A percentile compares a stretch with the other conserved stretches of the same genome.
Evolutionary conservation across 2,797 vertebrate species (phyloP).

Genomic region (Darevskia nairensis): DNA sequence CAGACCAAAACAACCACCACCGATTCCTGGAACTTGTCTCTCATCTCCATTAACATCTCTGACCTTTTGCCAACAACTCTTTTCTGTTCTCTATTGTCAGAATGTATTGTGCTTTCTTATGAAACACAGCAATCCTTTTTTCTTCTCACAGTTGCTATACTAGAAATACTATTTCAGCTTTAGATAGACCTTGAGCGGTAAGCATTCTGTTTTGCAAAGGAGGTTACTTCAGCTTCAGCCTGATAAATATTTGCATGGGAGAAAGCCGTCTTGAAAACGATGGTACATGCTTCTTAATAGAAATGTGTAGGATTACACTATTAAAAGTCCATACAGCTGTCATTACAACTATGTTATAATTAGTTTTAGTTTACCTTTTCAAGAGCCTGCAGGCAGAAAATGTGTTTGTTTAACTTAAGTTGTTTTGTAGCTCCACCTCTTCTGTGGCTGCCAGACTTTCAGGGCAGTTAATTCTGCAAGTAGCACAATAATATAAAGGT

Average conservation of each 20-base stretch:
- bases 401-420: background rate
- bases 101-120: slow-evolving; percentile 10
- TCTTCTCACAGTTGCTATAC: background rate
- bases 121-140: background rate
- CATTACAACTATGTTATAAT: background rate
- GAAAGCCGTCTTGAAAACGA: background rate
- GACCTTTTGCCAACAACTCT: background rate
- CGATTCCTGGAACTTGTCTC: background rate
- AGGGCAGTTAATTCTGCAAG: background rate
- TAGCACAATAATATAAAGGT: background rate
- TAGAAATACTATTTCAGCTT: slow-evolving; percentile 37
- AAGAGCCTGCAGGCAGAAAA: background rate
- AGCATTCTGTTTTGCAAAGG: background rate
- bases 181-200: background rate
- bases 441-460: background rate
- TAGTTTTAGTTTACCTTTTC: background rate
- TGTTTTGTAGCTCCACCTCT: background rate
- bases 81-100: slow-evolving; percentile 13
- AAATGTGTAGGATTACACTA: background rate
- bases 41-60: background rate
- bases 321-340: background rate
- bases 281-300: background rate
- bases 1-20: background rate
- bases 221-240: background rate
- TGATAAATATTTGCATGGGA: background rate